Evolutionary conservation across 2,888 invertebrate species (phyloP), one percentile per base, ranked within the genome.

Genomic region (Cylloceria caligata): DNA sequence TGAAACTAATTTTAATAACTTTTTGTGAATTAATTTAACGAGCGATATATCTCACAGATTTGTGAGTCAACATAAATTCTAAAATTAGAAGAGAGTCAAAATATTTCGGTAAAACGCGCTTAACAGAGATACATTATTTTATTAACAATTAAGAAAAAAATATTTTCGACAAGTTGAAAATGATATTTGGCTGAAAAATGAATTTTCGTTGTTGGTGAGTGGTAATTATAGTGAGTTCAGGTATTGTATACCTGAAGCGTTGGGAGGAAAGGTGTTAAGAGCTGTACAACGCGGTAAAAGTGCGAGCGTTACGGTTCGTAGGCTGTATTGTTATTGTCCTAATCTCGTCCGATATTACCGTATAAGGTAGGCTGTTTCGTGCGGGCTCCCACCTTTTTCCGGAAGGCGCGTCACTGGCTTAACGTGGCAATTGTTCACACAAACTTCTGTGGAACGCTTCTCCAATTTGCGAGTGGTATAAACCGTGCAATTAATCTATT

Each of bases 341-440:
- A 83, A 80, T 80, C 71, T 72, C 60, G n/a, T 4, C 45, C 65
- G 67, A 71, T 30, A 34, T 82, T 82, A 49, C 57, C 4, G 42
- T 71, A 36, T 16, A 67, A 80, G 80, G 80, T 69, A 80, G 39
- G 21, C 1, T 1, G 19, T 6, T 57, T 57, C 19, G 24, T 42
- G 11, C 39, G 39, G 19, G 24, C 36, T 16, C 42, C 27, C 57
- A 57, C n/a, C 27, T 27, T 42, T 67, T 49, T 49, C 67, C 67
- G 65, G 45, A 47, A 19, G 11, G 4, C 7, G 6, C 16, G 16
- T 13, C 5, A 42, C 16, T 42, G 62, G 39, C 49, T 36, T 36
- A 65, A 36, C 42, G 55, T 16, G 42, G 7, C 65, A n/a, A 74
- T 74, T 65, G 62, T 73, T 36, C 16, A 13, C 49, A 49, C 62